Evolutionary conservation across 2,888 invertebrate genomes (phyloP), one percentile per base, ranked within the genome.

Genomic region (Plusia festucae): DNA sequence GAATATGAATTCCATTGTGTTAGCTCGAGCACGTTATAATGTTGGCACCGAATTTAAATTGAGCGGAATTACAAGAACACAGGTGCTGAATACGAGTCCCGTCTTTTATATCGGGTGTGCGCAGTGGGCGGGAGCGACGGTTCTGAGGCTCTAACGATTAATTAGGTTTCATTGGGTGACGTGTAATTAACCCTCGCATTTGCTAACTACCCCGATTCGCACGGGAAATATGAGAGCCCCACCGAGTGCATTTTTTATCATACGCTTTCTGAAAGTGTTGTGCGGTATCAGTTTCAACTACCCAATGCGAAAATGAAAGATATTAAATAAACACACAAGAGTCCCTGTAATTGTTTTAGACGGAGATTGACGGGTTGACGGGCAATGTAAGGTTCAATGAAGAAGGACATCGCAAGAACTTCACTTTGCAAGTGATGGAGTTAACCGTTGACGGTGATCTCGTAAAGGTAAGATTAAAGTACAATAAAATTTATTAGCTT

Each of bases 361-460:
- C 98, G 83, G 98, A 98, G 93, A 95, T 98, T 85, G 97, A 98
- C 92, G 98, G 98, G 53, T 94, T 98, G 84, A 98, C 98, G 15
- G 99, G 99, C 49, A 96, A 97, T 87, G 97, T 99, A 84, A 97
- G 97, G 75, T 99, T 99, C 94, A 97, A 97, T 89, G 98, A 98
- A 77, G 97, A 97, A 82, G 98, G 98, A 24, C 96, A 97, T 78
- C 96, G 99, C 63, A 97, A 97, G 86, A 98, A 98, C 94, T 99
- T 98, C 90, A 97, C 98, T 0, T 95, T 99, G 63, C 98, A 98
- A 88, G 97, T 98, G 70, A 97, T 99, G 80, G 98, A 98, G 91
- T 97, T 99, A 97, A 98, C 98, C 15, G 97, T 98, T 65, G 97
- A 98, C 81, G 98, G 98, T 82, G 97, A 97, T 27, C 97, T 98